Percentiles rank a stretch among this genome's conserved stretches.
Conservation (phyloP, 2,113 vertebrate species). For the Albula glossodonta region DNA sequence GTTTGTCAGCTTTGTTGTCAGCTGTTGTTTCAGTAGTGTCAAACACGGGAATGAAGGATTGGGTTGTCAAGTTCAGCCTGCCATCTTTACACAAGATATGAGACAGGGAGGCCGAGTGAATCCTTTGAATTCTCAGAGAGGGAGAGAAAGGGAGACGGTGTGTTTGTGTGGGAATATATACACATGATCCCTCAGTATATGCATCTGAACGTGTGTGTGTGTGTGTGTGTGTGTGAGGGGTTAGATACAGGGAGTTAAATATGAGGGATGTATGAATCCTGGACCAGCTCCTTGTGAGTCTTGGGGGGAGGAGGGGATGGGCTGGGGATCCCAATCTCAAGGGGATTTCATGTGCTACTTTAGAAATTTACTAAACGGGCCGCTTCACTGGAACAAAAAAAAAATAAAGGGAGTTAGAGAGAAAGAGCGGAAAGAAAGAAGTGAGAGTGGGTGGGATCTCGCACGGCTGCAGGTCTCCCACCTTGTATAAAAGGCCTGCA, state of each 20-base stretch:
- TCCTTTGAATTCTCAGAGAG: background rate
- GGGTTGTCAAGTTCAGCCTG: constrained; percentile 74
- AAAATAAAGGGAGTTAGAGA: constrained; percentile 24
- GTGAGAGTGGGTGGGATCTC: constrained; percentile 66
- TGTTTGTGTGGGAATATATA: background rate
- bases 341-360: constrained; percentile 63
- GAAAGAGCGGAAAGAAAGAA: constrained; percentile 41
- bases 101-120: constrained; percentile 5
- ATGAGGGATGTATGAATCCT: too few species aligned
- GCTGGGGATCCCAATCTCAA: constrained; percentile 51
- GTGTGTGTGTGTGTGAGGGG: too few species aligned
- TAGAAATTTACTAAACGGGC: constrained; percentile 53
- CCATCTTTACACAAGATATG: constrained; percentile 60
- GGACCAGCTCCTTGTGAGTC: background rate
- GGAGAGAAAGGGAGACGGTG: background rate
- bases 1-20: background rate
- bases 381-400: constrained; percentile 63
- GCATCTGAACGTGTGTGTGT: background rate
- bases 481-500: constrained; percentile 56
- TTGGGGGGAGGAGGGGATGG: constrained; percentile 53
- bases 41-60: constrained; percentile 73
- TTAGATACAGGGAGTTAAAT: too few species aligned
- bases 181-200: too few species aligned
- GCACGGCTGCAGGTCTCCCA: constrained; percentile 73
- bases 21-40: constrained; percentile 47